Evolutionary conservation across 35 echinoderm and acorn worm species (phyloP).

Genomic region (Eucidaris tribuloides): DNA sequence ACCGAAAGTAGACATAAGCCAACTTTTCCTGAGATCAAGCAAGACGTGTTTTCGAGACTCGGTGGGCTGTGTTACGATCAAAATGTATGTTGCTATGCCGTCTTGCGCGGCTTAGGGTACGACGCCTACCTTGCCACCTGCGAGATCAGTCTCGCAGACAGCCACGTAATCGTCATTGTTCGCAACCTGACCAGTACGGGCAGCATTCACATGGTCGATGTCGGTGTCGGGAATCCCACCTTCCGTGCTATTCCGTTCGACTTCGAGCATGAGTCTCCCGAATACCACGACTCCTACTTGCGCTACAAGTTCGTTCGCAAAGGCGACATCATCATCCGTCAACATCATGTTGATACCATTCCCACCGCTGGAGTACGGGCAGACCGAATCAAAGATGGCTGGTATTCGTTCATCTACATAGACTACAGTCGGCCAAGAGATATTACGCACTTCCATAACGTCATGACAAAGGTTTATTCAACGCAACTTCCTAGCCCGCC

Average conservation of each 20-base stretch:
- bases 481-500: neutral
- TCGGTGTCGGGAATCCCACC: slow-evolving; percentile 38
- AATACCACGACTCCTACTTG: slow-evolving; percentile 16
- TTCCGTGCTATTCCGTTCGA: slow-evolving; percentile 44
- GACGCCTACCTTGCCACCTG: slow-evolving; percentile 19
- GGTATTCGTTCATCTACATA: neutral
- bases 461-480: neutral
- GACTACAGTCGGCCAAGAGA: neutral
- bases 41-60: slow-evolving; percentile 7
- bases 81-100: slow-evolving; percentile 26
- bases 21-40: slow-evolving; percentile 39
- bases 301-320: slow-evolving; percentile 49
- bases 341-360: neutral
- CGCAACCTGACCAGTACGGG: neutral
- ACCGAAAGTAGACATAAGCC: slow-evolving; percentile 28
- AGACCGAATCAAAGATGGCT: neutral
- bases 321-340: neutral
- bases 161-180: slow-evolving; percentile 35
- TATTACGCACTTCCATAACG: neutral
- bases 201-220: neutral
- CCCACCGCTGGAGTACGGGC: neutral
- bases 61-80: slow-evolving; percentile 60
- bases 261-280: slow-evolving; percentile 45
- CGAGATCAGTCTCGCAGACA: slow-evolving; percentile 14
- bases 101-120: slow-evolving; percentile 46